A percentile compares a stretch with the other conserved stretches of the same genome.
Conservation (phyloP, 92 coral and sea anemone genomes). For the Actinernus sp. region DNA sequence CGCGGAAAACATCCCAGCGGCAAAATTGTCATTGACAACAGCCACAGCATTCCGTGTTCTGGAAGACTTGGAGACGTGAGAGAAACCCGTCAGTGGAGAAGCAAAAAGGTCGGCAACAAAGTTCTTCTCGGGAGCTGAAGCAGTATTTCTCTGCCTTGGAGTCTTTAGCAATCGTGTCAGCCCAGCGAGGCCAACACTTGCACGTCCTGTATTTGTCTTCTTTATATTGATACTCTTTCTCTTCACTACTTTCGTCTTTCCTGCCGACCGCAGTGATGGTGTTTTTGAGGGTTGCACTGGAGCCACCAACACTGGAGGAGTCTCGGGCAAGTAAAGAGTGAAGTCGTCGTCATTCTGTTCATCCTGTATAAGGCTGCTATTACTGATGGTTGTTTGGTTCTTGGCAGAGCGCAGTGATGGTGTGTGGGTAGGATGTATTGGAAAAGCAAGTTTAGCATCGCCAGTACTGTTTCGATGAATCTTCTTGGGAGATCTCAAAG, state of each 20-base stretch:
- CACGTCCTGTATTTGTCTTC: constrained; percentile 12
- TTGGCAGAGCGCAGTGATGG: constrained; percentile 70
- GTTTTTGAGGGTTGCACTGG: constrained; percentile 57
- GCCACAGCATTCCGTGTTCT: constrained; percentile 35
- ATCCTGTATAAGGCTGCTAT: too few relatives aligned
- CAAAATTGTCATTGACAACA: constrained; percentile 27
- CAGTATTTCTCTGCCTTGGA: constrained; percentile 46
- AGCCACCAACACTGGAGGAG: constrained; percentile 33
- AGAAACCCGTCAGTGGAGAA: constrained; percentile 17
- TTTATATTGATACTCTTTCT: constrained; percentile 3
- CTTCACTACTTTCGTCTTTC: not conserved
- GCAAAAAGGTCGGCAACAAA: constrained; percentile 60
- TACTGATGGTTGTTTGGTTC: not conserved
- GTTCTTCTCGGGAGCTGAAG: constrained; percentile 52
- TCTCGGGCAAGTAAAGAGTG: too few relatives aligned
- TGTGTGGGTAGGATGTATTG: constrained; percentile 52
- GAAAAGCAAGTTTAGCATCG: constrained; percentile 26
- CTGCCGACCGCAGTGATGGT: constrained; percentile 63
- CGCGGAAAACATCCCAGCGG: constrained; percentile 7
- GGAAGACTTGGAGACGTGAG: constrained; percentile 15
- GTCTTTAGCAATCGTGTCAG: constrained; percentile 58
- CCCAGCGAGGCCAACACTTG: constrained; percentile 64
- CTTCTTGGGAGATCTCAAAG: constrained; percentile 36
- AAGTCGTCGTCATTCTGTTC: too few relatives aligned
- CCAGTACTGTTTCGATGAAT: not conserved